Evolutionary conservation across 2,113 vertebrate species (phyloP), one percentile per base, ranked within the genome.

Genomic region (Percopsis transmontana): DNA sequence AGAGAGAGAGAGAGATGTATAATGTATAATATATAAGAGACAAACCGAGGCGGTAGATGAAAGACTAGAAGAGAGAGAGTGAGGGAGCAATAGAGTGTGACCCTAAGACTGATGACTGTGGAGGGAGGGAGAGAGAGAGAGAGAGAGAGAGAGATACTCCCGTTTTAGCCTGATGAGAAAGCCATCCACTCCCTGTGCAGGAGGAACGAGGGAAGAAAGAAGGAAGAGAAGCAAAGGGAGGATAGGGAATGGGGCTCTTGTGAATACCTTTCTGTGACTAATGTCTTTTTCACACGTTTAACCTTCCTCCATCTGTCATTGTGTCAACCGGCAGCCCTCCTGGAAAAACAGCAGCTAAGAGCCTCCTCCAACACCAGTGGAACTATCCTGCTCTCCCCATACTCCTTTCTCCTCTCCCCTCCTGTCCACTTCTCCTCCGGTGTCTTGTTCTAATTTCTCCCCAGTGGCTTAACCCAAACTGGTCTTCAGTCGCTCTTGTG

Each of bases 261-360:
- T 68, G 67, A 79, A 83, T 79, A 77, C 86, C 70, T 86, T 77
- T 45, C 74, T 82, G 81, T 83, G 81, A 90, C 90, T 88, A 90
- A 92, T 90, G 85, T 79, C 84, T 91, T 89, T 89, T 90, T 91
- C 88, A 91, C 90, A 91, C 87, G 64, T 85, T 83, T 72, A 66
- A 71, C 68, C 74, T 75, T 67, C 33, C 39, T 47, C 76, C 83
- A 88, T 88, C 81, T 72, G 85, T 91, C 83, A 87, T 51, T 61
- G 68, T 75, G 79, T 85, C 77, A 68, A 70, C 82, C 70, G 66
- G 23, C 58, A 63, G 63, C 52, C 52, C 73, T 41, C 41, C 63
- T 77, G 68, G 76, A 73, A 72, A 79, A 76, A 75, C 62, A 84
- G 39, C 47, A 63, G 62, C 18, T 21, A 56, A 14, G 11, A 14